These are phyloP conservation scores for Steinernema feltiae DNA, from an alignment of 1,140 invertebrate genomes.

Conservation along the genomic window DNA sequence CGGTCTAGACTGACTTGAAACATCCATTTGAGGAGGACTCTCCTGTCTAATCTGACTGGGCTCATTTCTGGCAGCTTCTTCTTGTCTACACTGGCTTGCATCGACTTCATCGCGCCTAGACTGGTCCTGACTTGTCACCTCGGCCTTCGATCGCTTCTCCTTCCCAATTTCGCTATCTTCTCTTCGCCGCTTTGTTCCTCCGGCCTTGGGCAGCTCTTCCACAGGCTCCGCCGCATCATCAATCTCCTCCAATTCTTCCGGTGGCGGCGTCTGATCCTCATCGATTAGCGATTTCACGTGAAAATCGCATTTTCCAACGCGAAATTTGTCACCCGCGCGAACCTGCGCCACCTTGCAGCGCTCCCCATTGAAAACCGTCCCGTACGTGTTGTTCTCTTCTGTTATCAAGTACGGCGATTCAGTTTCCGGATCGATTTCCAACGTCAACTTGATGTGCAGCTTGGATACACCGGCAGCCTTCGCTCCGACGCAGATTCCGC, in stretches of 20 bases:
- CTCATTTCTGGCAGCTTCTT: no score
- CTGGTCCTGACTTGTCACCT: no score
- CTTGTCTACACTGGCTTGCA: no score
- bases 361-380: not conserved
- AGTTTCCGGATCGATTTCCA: not conserved
- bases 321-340: not conserved
- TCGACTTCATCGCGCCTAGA: no score
- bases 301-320: not conserved
- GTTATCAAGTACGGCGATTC: not conserved
- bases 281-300: not conserved
- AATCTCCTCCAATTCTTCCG: not conserved
- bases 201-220: not conserved
- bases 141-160: no score
- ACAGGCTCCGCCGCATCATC: not conserved
- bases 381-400: not conserved
- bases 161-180: no score
- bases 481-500: constrained; percentile 1
- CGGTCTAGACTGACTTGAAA: no score
- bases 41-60: no score
- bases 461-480: not conserved
- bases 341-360: not conserved
- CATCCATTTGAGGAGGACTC: no score
- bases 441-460: not conserved
- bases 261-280: not conserved
- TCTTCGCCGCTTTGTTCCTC: not conserved